Base-by-base conservation (phyloP, 1,140 invertebrate genomes). In the Ptiloglossa arizonensis region DNA sequence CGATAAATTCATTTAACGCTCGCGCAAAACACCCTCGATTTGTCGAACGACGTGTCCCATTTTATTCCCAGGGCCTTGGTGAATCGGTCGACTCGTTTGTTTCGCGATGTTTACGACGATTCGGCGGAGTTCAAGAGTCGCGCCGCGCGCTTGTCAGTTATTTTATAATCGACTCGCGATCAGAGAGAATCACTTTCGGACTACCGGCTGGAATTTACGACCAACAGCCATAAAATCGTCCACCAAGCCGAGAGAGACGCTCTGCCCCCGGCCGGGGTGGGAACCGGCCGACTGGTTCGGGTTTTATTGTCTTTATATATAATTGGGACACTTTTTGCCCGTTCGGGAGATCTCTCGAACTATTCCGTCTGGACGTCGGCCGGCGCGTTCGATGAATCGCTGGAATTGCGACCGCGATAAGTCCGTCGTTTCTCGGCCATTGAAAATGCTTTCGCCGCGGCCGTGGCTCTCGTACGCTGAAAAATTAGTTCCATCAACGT, bases 241-340 rank as follows among this genome's bases (percentile, higher is more conserved):
- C 80, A 85, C 64, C 82, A 87, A 75, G 64, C 19, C 48, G 62
- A 46, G 71, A 46, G 71, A 56, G 69, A 32, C 69, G 62, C 24
- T 38, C 4, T 50, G n/a, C 52, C 54, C 73, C 52, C 62, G 75
- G 80, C 32, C 80, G 35, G 75, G 79, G 81, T 86, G 87, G 82
- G 87, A 89, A 87, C 50, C 75, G 46, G 62, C 57, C 80, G 66
- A 68, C 68, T 57, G 56, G 73, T 41, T 88, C 83, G 86, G 79
- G 87, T 90, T 89, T 91, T 90, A 88, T 88, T 89, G 86, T 89
- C 89, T 90, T 91, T 90, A 87, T 88, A 89, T 86, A 90, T 91
- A 91, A 91, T 91, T 90, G 89, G 89, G 83, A 86, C 81, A 87
- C 82, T 86, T 90, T 90, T 91, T 91, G 86, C 79, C 54, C 63